Evolutionary conservation across 2,113 vertebrate species (phyloP).

Genomic region (Tonatia bakeri): DNA sequence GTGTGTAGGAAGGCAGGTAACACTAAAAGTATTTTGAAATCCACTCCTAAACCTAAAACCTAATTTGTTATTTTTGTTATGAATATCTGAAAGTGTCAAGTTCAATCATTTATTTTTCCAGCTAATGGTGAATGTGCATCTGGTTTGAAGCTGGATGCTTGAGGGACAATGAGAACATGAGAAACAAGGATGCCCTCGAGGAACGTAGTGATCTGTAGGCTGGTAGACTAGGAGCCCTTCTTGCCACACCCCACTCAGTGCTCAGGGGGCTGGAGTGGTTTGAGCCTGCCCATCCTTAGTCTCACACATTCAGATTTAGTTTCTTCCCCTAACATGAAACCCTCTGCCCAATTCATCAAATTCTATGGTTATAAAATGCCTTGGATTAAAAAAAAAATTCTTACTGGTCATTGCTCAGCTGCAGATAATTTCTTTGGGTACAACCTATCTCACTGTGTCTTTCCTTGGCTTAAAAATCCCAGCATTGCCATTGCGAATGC

Average conservation of each 20-base stretch:
- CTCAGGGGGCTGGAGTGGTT: too few relatives aligned
- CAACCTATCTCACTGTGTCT: neutral
- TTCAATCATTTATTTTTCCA: neutral
- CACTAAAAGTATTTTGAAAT: neutral
- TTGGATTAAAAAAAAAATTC: neutral
- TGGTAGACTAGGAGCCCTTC: neutral
- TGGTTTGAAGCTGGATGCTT: neutral
- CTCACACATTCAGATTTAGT: neutral
- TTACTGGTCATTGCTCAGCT: neutral
- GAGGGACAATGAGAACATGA: neutral
- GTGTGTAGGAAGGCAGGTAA: neutral
- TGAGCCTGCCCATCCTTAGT: accelerated
- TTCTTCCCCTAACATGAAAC: neutral
- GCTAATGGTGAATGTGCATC: neutral
- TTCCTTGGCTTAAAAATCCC: neutral
- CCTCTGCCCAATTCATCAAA: neutral
- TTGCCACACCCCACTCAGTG: accelerated
- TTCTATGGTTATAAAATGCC: neutral
- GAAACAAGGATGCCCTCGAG: neutral
- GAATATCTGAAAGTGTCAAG: neutral
- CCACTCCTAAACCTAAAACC: neutral
- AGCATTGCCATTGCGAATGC: neutral
- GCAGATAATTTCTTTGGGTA: neutral
- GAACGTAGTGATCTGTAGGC: too few relatives aligned
- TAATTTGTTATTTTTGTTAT: neutral